These are phyloP conservation scores for Drosophila ironensis DNA, from an alignment of 1,140 invertebrate genomes.

Conservation along the genomic window DNA sequence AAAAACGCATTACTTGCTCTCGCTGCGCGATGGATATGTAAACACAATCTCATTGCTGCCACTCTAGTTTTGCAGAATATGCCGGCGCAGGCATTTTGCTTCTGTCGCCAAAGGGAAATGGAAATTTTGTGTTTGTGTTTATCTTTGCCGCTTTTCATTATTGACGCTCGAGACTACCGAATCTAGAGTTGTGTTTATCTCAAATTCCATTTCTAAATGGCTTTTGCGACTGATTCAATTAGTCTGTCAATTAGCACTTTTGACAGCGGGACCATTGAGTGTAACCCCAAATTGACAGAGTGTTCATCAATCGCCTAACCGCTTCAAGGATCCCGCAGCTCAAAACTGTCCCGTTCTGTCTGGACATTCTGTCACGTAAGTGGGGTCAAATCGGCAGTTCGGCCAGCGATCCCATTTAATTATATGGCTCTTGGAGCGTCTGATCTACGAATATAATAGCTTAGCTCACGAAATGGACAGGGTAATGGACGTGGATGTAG, in stretches of 20 bases:
- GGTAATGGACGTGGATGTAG: conserved; percentile 36
- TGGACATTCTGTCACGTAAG: neutral
- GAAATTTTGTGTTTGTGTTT: conserved; percentile 51
- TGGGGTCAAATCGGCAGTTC: conserved; percentile 10
- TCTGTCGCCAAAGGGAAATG: conserved; percentile 9
- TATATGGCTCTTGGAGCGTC: conserved; percentile 22
- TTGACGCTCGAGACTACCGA: conserved; percentile 12
- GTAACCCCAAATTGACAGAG: conserved; percentile 11
- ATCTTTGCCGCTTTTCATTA: conserved; percentile 31
- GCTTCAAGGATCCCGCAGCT: neutral
- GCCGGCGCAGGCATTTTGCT: conserved; percentile 20
- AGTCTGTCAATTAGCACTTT: conserved; percentile 43
- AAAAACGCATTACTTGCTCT: no score
- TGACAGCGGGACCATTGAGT: conserved; percentile 2
- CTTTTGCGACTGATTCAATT: conserved; percentile 41
- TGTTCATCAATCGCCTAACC: conserved; percentile 29
- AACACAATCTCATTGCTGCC: conserved; percentile 20
- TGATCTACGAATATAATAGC: conserved; percentile 32
- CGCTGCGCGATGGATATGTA: conserved; percentile 2
- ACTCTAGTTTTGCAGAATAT: conserved; percentile 27
- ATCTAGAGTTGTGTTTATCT: conserved; percentile 66
- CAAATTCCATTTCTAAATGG: conserved; percentile 60
- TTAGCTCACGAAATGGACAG: neutral
- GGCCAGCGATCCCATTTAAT: conserved; percentile 14
- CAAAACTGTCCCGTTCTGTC: neutral